Evolutionary conservation across 2,888 invertebrate species (phyloP).

Genomic region (Exocentrus adspersus): DNA sequence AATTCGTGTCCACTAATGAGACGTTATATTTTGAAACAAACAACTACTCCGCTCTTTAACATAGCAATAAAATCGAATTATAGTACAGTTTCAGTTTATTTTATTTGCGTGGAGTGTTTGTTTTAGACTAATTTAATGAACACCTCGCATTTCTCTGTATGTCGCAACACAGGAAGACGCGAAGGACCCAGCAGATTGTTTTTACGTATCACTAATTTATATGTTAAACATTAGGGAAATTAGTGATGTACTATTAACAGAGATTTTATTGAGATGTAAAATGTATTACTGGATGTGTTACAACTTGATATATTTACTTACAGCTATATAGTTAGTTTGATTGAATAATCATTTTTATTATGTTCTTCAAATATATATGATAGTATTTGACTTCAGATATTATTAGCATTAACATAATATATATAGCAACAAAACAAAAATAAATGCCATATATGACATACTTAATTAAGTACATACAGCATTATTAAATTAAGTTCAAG

Average conservation of each 20-base stretch:
- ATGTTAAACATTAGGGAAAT: not conserved
- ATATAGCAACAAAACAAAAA: no score
- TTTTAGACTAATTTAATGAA: slow-evolving; percentile 14
- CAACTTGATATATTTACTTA: no score
- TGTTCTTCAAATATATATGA: no score
- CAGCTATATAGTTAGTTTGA: no score
- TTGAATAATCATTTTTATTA: no score
- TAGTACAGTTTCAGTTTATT: slow-evolving; percentile 13
- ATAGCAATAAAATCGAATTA: slow-evolving; percentile 8
- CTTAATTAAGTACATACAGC: no score
- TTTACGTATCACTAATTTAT: not conserved
- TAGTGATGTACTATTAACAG: not conserved
- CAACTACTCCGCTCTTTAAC: not conserved
- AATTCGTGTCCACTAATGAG: not conserved
- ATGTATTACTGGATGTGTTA: no score
- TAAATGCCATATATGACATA: no score
- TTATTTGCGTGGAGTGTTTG: slow-evolving; percentile 12
- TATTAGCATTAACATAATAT: no score
- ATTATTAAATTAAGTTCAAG: no score
- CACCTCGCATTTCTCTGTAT: not conserved
- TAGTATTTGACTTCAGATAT: no score
- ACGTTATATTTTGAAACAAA: not conserved
- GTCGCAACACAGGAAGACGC: not conserved
- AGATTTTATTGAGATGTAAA: no score
- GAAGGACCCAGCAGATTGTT: not conserved